Evolutionary conservation across 1,140 invertebrate genomes (phyloP).

Genomic region (Brachystomella parvula): DNA sequence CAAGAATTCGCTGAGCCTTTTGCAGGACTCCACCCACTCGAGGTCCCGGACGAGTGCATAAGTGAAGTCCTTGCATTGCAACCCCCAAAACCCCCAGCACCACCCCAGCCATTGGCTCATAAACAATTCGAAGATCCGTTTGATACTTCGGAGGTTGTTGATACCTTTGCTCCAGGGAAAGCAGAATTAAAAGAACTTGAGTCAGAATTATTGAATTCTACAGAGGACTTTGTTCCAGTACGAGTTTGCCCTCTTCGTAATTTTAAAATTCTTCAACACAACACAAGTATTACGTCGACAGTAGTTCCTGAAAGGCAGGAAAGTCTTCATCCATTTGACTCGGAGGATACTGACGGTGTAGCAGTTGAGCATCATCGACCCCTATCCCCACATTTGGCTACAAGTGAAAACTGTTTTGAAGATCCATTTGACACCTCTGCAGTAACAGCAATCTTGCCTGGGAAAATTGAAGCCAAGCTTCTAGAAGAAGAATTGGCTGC

Average conservation of each 20-base stretch:
- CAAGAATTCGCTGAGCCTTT: not conserved
- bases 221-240: conserved; percentile 23
- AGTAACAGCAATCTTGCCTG: conserved; percentile 65
- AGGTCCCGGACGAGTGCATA: not conserved
- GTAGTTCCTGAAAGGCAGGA: not conserved
- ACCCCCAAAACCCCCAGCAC: conserved; percentile 23
- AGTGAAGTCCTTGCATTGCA: not conserved
- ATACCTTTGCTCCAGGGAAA: conserved; percentile 23
- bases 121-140: conserved; percentile 32
- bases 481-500: conserved; percentile 33
- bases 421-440: conserved; percentile 83
- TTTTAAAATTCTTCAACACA: conserved; percentile 4
- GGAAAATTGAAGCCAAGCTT: conserved; percentile 51
- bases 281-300: conserved; percentile 11
- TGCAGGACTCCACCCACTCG: conserved; percentile 1
- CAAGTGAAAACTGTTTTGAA: conserved; percentile 11
- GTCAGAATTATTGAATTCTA: conserved; percentile 39
- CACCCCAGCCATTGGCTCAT: not conserved
- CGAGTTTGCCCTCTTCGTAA: conserved; percentile 8
- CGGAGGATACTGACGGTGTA: not conserved
- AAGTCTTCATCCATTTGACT: conserved; percentile 20
- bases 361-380: conserved; percentile 7
- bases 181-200: conserved; percentile 34
- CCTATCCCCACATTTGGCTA: not conserved
- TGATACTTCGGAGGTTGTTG: conserved; percentile 29